Base-by-base conservation (phyloP, 2,113 vertebrate species). In the Poecilia latipinna region DNA sequence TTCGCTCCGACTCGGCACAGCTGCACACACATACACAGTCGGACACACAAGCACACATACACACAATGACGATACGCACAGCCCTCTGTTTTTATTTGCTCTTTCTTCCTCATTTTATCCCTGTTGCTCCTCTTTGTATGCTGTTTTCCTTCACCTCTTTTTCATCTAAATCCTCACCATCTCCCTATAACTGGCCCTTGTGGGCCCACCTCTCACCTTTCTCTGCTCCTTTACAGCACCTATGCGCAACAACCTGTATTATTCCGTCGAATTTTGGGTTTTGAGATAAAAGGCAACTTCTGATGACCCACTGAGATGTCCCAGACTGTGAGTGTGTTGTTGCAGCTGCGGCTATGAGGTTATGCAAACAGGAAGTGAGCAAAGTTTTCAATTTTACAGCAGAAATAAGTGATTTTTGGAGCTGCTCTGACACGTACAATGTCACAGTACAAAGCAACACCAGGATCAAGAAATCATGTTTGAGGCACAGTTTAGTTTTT, bases 11-110 rank as follows among this genome's bases (percentile, higher is more conserved):
- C 74, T 61, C 79, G 63, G 70, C 78, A 88, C 86, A 91, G 85
- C 82, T 86, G 84, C 83, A 83, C 83, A 81, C 86, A 83, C 80
- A 74, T 61, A 79, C 86, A 83, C 79, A 74, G 4, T 64, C 75
- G 81, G 26, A 62, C 61, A 62, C 77, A 57, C 54, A 74, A 17
- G 75, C 35, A 74, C 68, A 65, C n/a, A 70, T 57, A 68, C 31
- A 57, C 42, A 75, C 26, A 72, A 76, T 66, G 26, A 74, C 51
- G 65, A 78, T 42, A 74, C 66, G 62, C n/a, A 68, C 61, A 70
- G 29, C 28, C 17, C n/a, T 44, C 29, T 68, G 17, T 26, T 90
- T 63, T 82, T 67, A 57, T 29, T 62, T 12, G 31, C 28, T 17
- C 11, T 68, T 62, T 57, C 62, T 61, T 64, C 48, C 4, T 44